Conservation (phyloP, 2,113 vertebrate species). For the Lota lota region DNA sequence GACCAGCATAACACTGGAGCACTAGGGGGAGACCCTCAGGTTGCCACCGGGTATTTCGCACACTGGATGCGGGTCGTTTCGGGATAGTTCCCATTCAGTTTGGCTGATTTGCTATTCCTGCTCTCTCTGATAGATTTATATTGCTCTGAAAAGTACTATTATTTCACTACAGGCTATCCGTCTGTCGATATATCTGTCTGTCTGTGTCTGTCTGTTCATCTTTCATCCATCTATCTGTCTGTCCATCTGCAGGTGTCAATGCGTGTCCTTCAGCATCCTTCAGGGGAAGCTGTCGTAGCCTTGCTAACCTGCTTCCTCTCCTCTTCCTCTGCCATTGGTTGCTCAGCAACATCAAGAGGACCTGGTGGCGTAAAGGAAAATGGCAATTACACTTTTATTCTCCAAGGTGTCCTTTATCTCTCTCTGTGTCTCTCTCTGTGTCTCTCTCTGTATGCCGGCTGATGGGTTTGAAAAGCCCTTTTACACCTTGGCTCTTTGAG, state of each 20-base stretch:
- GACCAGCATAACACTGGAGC: background rate
- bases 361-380: constrained; percentile 31
- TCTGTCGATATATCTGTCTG: constrained; percentile 8
- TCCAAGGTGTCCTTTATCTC: constrained; percentile 24
- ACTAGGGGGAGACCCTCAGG: background rate
- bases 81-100: no score
- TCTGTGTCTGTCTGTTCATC: background rate
- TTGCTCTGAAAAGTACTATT: background rate
- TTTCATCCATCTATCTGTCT: background rate
- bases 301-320: constrained; percentile 24
- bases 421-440: no score
- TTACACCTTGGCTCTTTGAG: no score
- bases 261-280: background rate
- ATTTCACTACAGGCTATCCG: background rate
- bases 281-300: background rate
- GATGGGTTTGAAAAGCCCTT: no score
- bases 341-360: constrained; percentile 58
- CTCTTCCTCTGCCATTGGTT: constrained; percentile 50
- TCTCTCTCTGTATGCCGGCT: no score
- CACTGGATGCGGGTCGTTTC: no score
- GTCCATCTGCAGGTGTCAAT: no score
- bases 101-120: no score
- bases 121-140: no score
- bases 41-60: background rate
- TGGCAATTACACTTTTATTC: constrained; percentile 34